Conservation (phyloP, 2,888 invertebrate species). For the Eupeodes luniger region DNA sequence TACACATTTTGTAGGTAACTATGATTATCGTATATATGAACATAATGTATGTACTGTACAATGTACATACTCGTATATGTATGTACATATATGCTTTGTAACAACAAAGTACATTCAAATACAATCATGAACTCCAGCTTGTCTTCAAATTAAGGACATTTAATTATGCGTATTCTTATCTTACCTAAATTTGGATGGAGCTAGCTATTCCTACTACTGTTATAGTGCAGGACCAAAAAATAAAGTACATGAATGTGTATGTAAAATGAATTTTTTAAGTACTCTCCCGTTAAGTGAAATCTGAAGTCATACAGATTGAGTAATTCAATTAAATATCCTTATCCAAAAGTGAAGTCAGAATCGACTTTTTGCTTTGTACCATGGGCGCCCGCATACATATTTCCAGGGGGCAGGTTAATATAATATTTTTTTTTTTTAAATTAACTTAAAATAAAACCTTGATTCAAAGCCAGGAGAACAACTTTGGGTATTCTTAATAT, state of each 20-base stretch:
- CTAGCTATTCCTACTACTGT: not conserved
- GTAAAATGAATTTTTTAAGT: slow-evolving; percentile 26
- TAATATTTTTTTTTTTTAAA: too few species aligned
- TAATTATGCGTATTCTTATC: slow-evolving; percentile 16
- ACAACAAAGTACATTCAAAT: not conserved
- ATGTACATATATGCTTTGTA: too few species aligned
- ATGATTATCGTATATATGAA: too few species aligned
- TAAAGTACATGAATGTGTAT: slow-evolving; percentile 4
- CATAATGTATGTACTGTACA: too few species aligned
- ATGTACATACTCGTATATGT: too few species aligned
- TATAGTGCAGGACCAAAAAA: slow-evolving; percentile 6
- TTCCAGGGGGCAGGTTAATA: too few species aligned
- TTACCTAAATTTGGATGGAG: not conserved
- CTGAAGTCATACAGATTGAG: slow-evolving; percentile 43
- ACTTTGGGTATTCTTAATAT: too few species aligned
- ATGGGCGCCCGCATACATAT: too few species aligned
- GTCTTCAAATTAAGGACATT: not conserved
- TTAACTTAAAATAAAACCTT: too few species aligned
- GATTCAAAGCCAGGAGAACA: too few species aligned
- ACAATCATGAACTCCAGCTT: slow-evolving; percentile 1
- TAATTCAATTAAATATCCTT: slow-evolving; percentile 54
- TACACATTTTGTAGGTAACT: not conserved
- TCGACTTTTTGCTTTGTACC: slow-evolving; percentile 2
- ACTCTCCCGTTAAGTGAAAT: slow-evolving; percentile 57
- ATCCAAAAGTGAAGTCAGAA: slow-evolving; percentile 54